These are phyloP conservation scores for Entomobrya proxima DNA, from an alignment of 2,888 invertebrate genomes.

Conservation along the genomic window DNA sequence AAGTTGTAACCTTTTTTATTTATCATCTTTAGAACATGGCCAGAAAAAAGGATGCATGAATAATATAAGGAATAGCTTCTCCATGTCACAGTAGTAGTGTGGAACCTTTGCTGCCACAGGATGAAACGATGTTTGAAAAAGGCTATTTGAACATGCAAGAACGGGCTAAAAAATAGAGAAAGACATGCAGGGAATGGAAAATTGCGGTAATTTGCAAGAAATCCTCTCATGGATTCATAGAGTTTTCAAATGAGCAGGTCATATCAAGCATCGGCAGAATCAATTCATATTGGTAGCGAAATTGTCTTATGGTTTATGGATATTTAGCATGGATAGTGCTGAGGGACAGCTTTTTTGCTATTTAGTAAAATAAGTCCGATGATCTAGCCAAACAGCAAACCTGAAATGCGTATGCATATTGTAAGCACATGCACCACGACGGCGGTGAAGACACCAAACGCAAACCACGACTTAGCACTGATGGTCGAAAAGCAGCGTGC, in stretches of 20 bases:
- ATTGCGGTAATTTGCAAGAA: slow-evolving; percentile 60
- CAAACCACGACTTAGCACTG: background rate
- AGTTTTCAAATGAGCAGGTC: slow-evolving; percentile 27
- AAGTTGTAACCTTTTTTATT: no score
- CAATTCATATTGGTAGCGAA: background rate
- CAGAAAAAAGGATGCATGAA: no score
- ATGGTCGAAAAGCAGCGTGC: slow-evolving; percentile 30
- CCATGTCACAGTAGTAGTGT: background rate
- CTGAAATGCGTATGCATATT: background rate
- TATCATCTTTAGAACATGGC: no score
- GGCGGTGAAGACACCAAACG: background rate
- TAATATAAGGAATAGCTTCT: background rate
- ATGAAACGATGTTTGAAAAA: slow-evolving; percentile 10
- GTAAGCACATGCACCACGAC: background rate
- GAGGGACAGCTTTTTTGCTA: slow-evolving; percentile 1
- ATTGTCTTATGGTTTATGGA: background rate
- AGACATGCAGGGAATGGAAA: slow-evolving; percentile 29
- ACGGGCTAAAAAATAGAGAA: background rate
- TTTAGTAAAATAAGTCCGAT: background rate
- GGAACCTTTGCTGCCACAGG: background rate
- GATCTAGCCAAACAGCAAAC: background rate
- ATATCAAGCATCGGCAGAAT: slow-evolving; percentile 2
- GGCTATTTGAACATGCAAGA: background rate
- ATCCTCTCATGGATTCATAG: slow-evolving; percentile 55
- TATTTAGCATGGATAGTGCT: background rate